Evolutionary conservation across 2,113 vertebrate genomes (phyloP).

Genomic region (Pelobates fuscus): DNA sequence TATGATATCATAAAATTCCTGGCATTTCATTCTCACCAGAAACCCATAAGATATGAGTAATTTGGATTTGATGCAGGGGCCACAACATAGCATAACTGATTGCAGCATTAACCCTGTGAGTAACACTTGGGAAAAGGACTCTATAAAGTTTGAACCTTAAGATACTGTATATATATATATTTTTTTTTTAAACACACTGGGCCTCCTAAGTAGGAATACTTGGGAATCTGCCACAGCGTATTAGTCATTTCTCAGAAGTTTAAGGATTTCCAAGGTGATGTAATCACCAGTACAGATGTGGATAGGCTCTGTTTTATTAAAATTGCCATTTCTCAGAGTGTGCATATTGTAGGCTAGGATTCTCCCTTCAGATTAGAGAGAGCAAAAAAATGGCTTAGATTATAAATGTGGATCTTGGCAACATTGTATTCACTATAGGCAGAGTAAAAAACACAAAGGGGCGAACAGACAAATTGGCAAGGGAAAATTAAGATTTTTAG

Average conservation of each 20-base stretch:
- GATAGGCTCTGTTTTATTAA: conserved; percentile 8
- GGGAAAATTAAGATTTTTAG: too few species aligned
- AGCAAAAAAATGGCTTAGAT: conserved; percentile 13
- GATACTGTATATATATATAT: too few species aligned
- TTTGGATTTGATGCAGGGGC: background rate
- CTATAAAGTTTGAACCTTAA: too few species aligned
- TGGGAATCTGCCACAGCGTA: background rate
- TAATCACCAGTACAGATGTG: background rate
- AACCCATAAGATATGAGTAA: background rate
- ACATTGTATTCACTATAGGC: too few species aligned
- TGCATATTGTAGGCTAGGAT: background rate
- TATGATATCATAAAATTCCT: conserved; percentile 27
- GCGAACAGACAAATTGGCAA: too few species aligned
- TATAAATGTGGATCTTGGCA: too few species aligned
- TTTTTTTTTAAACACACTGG: background rate
- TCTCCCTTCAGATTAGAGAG: background rate
- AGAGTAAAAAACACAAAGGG: too few species aligned
- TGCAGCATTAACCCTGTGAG: background rate
- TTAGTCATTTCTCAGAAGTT: background rate
- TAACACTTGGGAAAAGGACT: background rate
- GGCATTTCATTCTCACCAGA: conserved; percentile 20
- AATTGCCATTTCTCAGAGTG: background rate
- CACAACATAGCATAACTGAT: background rate
- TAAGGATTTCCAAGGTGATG: conserved; percentile 4
- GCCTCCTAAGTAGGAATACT: background rate